Conservation (phyloP, 2,113 vertebrate species). For the Sinocyclocheilus rhinocerous region DNA sequence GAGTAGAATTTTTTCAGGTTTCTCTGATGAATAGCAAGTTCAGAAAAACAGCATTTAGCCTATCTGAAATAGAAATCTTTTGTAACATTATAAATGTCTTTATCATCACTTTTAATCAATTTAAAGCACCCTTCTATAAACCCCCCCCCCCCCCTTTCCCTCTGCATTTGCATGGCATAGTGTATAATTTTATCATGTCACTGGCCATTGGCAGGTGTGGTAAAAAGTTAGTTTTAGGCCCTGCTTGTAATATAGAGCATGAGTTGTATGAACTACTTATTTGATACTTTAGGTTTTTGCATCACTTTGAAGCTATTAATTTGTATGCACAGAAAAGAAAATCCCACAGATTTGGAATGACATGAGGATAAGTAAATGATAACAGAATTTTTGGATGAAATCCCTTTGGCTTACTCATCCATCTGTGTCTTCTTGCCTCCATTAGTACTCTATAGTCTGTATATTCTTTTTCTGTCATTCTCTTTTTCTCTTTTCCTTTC, state of each 20-base stretch:
- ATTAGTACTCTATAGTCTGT: not conserved
- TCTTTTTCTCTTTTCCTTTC: slow-evolving; percentile 33
- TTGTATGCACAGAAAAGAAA: not conserved
- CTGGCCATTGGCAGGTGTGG: too few species aligned
- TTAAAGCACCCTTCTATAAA: too few species aligned
- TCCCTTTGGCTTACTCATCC: slow-evolving; percentile 44
- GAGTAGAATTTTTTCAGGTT: too few species aligned
- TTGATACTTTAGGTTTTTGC: not conserved
- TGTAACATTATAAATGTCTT: too few species aligned
- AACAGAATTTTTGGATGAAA: not conserved
- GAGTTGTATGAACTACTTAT: not conserved
- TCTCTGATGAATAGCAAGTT: too few species aligned
- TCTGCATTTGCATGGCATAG: too few species aligned
- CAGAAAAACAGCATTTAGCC: too few species aligned
- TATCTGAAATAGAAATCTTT: too few species aligned
- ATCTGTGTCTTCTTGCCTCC: slow-evolving; percentile 35
- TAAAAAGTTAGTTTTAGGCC: too few species aligned
- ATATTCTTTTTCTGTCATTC: slow-evolving; percentile 10
- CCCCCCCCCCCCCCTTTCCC: too few species aligned
- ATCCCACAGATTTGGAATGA: not conserved
- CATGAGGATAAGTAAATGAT: not conserved
- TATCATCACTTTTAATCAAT: too few species aligned
- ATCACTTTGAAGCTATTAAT: not conserved
- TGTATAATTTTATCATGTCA: too few species aligned
- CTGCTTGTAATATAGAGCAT: not conserved